These are phyloP conservation scores for Branchellion lobata DNA, from an alignment of 2,888 invertebrate species.

Conservation along the genomic window DNA sequence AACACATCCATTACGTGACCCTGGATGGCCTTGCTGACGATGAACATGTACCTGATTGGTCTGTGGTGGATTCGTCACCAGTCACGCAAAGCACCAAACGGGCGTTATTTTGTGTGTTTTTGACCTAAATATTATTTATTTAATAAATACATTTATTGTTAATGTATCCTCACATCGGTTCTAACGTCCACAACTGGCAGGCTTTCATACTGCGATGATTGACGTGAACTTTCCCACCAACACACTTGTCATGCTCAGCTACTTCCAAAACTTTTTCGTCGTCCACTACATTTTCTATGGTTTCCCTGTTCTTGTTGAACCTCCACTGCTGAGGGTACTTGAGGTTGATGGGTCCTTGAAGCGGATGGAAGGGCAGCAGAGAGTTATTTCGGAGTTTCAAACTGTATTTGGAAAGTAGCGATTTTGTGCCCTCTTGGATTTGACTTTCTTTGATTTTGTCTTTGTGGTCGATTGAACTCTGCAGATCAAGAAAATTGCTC, in stretches of 20 bases:
- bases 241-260: not conserved
- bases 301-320: not conserved
- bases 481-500: not conserved
- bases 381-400: not conserved
- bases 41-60: not conserved
- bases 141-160: no score
- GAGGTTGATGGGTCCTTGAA: not conserved
- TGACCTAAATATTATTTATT: no score
- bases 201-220: not conserved
- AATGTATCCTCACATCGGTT: conserved; percentile 2
- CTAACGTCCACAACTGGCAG: not conserved
- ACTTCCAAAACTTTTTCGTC: not conserved
- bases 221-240: not conserved
- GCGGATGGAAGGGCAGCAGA: not conserved
- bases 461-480: not conserved
- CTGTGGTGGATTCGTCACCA: no score
- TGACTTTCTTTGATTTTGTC: not conserved
- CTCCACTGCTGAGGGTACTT: not conserved
- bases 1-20: conserved; percentile 4
- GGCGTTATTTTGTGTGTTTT: no score
- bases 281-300: not conserved
- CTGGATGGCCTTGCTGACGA: not conserved
- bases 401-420: not conserved
- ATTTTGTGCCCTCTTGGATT: not conserved
- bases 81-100: no score